A percentile compares a stretch with the other conserved stretches of the same genome.
These are phyloP conservation scores for Eucriotettix oculatus DNA, from an alignment of 2,888 invertebrate genomes.

Conservation along the genomic window DNA sequence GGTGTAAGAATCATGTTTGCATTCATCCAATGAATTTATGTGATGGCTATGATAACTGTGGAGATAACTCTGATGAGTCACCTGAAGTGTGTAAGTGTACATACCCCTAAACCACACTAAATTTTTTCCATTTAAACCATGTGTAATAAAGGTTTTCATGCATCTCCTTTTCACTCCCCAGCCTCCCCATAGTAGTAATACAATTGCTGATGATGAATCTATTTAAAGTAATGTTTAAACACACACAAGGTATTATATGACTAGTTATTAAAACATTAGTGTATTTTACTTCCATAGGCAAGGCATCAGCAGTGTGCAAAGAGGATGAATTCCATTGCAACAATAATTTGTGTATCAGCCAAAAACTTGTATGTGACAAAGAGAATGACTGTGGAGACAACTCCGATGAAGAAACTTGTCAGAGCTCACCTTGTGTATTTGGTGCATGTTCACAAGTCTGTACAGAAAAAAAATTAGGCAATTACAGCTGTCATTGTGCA, in stretches of 20 bases:
- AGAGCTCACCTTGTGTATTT: slow-evolving; percentile 38
- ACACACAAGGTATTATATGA: too few species aligned
- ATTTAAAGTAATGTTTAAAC: too few species aligned
- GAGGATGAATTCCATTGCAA: slow-evolving; percentile 19
- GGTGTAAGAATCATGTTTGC: slow-evolving; percentile 20
- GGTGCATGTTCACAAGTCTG: slow-evolving; percentile 66
- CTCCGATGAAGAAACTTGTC: slow-evolving; percentile 27
- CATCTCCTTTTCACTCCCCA: not conserved
- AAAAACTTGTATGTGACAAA: slow-evolving; percentile 19
- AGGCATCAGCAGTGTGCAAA: slow-evolving; percentile 4
- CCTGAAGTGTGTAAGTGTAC: slow-evolving; percentile 25
- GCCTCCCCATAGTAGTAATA: not conserved
- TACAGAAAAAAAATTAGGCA: slow-evolving; percentile 37
- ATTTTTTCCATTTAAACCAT: not conserved
- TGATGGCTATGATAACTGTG: slow-evolving; percentile 38
- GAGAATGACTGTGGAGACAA: slow-evolving; percentile 22
- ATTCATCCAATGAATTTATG: slow-evolving; percentile 23
- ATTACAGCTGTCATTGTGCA: slow-evolving; percentile 42
- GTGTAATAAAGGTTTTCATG: too few species aligned
- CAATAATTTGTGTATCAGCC: slow-evolving; percentile 21
- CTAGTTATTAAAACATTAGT: not conserved
- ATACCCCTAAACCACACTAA: not conserved
- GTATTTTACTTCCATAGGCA: slow-evolving; percentile 3
- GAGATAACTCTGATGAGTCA: slow-evolving; percentile 43
- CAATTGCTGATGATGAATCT: not conserved